These are phyloP conservation scores for Metacarcinus magister DNA, from an alignment of 2,888 invertebrate species.

Conservation along the genomic window DNA sequence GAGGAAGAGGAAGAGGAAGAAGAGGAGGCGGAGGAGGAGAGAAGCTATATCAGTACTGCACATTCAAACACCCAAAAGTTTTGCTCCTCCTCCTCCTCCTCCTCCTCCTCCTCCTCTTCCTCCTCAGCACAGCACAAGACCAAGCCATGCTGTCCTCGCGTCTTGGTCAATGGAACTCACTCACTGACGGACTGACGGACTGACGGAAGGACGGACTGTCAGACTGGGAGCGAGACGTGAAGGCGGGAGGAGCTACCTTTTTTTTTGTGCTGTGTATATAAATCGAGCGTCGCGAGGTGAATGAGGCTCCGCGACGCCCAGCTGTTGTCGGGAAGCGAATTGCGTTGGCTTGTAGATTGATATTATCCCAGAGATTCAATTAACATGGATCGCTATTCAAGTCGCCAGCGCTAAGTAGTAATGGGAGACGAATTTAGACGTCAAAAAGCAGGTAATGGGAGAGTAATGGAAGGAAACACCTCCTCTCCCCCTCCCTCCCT, in stretches of 20 bases:
- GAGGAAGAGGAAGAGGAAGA: not conserved
- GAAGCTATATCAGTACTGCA: not conserved
- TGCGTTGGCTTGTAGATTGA: constrained; percentile 71
- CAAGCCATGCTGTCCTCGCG: not conserved
- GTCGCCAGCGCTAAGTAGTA: constrained; percentile 64
- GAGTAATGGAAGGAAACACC: constrained; percentile 60
- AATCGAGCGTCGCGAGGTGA: constrained; percentile 66
- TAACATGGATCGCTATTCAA: constrained; percentile 70
- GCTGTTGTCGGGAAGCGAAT: constrained; percentile 72
- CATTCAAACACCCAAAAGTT: not conserved
- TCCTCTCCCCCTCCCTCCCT: not conserved
- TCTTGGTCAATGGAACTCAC: no score
- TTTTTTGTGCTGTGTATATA: constrained; percentile 55
- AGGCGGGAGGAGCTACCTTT: not conserved
- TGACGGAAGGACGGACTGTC: not conserved
- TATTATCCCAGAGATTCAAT: constrained; percentile 72
- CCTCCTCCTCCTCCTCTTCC: no score
- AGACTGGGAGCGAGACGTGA: not conserved
- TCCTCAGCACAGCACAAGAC: no score
- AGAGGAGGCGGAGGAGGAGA: not conserved
- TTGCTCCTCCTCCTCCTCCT: no score
- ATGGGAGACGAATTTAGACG: constrained; percentile 69
- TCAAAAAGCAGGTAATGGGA: constrained; percentile 68
- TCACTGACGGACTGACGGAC: no score
- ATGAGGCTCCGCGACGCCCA: constrained; percentile 57